phyloP scores from a whole-genome alignment of 2,797 vertebrate genomes.

The Hemibagrus guttatus region DNA sequence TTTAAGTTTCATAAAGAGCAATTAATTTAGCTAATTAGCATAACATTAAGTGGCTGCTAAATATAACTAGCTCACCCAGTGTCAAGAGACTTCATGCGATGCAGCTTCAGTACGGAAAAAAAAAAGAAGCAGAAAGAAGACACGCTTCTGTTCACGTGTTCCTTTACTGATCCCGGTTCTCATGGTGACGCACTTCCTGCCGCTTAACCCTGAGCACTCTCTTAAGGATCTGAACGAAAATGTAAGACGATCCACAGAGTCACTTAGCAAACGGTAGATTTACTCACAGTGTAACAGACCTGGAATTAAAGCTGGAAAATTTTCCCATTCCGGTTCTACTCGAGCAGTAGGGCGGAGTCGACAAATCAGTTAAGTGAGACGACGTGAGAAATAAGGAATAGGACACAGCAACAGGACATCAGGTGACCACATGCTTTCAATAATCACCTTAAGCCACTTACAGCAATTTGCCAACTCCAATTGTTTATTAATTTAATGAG shows the following conservation, averaged over 20 bases:
- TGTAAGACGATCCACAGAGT: background rate
- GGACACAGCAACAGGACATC: background rate
- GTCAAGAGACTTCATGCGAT: conserved; percentile 64
- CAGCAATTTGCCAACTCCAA: no score
- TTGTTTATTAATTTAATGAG: background rate
- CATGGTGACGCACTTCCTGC: background rate
- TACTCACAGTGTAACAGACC: background rate
- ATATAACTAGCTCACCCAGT: conserved; percentile 59
- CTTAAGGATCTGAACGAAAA: no score
- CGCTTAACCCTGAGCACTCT: background rate
- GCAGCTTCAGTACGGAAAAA: conserved; percentile 59
- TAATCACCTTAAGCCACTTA: background rate
- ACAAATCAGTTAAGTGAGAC: background rate
- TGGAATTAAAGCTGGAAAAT: no score
- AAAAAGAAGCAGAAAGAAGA: conserved; percentile 47
- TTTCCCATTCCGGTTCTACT: background rate
- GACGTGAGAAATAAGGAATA: background rate
- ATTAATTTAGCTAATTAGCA: conserved; percentile 74
- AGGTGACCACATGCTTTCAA: background rate
- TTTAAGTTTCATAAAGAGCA: conserved; percentile 63
- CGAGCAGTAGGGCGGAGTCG: background rate
- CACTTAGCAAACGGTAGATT: background rate
- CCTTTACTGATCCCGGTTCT: no score
- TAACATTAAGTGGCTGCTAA: conserved; percentile 67
- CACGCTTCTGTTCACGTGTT: background rate